These are phyloP conservation scores for Arvicanthis niloticus DNA, from an alignment of 2,113 vertebrate species.

Conservation along the genomic window DNA sequence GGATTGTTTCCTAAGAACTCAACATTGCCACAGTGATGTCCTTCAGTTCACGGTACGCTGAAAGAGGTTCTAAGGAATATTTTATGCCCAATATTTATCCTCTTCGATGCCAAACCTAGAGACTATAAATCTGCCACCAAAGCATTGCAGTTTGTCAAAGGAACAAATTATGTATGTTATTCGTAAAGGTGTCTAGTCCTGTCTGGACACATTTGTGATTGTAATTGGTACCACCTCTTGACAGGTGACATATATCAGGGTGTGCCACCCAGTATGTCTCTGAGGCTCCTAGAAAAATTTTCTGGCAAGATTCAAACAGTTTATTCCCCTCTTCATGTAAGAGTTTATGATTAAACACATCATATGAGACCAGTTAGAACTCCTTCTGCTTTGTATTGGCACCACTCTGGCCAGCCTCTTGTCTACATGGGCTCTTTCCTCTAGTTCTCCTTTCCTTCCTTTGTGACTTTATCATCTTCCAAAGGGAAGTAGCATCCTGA, in stretches of 20 bases:
- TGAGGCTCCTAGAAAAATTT: neutral
- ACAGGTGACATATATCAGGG: neutral
- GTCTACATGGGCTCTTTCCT: neutral
- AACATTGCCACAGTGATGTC: neutral
- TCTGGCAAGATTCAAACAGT: neutral
- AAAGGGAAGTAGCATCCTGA: neutral
- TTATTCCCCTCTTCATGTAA: neutral
- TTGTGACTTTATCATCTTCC: neutral
- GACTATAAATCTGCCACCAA: slow-evolving; percentile 26
- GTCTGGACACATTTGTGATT: neutral
- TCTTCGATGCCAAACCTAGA: slow-evolving; percentile 45
- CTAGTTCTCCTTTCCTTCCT: neutral
- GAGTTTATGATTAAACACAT: neutral
- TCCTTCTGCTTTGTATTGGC: neutral
- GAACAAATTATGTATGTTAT: slow-evolving; percentile 51
- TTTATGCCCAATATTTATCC: slow-evolving; percentile 60
- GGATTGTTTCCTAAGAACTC: neutral
- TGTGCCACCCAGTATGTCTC: neutral
- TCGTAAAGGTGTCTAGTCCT: neutral
- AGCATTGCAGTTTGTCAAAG: slow-evolving; percentile 45
- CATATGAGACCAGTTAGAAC: neutral
- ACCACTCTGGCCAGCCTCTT: no score
- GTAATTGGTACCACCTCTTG: slow-evolving; percentile 27
- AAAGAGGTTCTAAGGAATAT: neutral
- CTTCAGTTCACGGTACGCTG: neutral